These are phyloP conservation scores for Calliphora vomitoria DNA, from an alignment of 2,888 invertebrate genomes.

Conservation along the genomic window DNA sequence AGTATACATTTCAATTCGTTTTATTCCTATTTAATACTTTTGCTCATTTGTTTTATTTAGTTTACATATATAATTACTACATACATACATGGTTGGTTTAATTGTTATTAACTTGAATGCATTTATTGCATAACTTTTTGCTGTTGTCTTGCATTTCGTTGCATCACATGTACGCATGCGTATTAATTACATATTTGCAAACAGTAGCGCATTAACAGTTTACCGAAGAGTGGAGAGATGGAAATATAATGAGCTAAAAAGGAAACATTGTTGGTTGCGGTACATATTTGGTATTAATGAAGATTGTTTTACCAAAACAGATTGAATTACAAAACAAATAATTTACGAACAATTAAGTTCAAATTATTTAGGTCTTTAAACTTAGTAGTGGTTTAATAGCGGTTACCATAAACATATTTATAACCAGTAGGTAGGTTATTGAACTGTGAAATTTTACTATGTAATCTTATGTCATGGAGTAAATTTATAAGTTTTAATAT, in stretches of 20 bases:
- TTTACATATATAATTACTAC: background rate
- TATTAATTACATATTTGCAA: background rate
- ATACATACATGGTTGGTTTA: conserved; percentile 20
- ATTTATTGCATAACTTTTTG: conserved; percentile 46
- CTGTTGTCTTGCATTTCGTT: conserved; percentile 8
- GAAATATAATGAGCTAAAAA: background rate
- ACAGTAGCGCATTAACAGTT: background rate
- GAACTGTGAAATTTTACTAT: no score
- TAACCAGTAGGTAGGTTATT: no score
- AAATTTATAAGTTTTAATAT: no score
- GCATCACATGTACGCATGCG: conserved; percentile 58
- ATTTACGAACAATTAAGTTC: background rate
- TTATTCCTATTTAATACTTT: background rate
- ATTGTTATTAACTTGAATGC: conserved; percentile 38
- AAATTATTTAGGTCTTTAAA: no score
- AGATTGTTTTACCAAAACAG: background rate
- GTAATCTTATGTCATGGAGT: no score
- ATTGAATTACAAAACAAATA: background rate
- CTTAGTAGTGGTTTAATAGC: no score
- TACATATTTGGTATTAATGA: background rate
- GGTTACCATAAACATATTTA: no score
- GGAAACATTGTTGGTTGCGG: background rate
- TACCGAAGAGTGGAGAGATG: background rate
- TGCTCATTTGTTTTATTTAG: background rate
- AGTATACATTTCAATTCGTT: background rate